phyloP scores from a whole-genome alignment of 2,113 vertebrate species.

The Sitta europaea region DNA sequence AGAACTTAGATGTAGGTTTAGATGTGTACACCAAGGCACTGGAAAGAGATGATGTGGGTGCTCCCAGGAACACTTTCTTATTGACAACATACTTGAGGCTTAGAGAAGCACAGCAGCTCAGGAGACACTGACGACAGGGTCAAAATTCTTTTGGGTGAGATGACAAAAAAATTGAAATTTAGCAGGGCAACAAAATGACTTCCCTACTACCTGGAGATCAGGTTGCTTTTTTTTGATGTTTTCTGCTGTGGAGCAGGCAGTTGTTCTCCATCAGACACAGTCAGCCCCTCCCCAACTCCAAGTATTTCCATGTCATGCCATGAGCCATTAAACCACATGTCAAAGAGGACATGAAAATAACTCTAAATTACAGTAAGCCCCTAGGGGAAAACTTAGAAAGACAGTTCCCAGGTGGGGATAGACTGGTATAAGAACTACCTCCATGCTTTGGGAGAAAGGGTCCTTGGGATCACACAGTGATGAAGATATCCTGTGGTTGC shows the following conservation, averaged over 20 bases:
- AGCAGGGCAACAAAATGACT: not conserved
- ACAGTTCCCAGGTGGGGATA: not conserved
- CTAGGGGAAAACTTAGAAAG: not conserved
- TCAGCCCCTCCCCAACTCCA: not conserved
- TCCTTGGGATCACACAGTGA: slow-evolving; percentile 95
- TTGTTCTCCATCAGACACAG: not conserved
- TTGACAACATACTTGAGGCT: not conserved
- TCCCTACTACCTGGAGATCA: not conserved
- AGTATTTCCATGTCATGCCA: not conserved
- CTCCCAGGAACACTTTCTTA: not conserved
- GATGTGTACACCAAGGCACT: not conserved
- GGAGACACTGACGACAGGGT: not conserved
- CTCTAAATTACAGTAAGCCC: not conserved
- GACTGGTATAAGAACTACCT: slow-evolving; percentile 74
- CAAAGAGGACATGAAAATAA: not conserved
- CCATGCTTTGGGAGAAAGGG: slow-evolving; percentile 89
- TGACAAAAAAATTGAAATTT: not conserved
- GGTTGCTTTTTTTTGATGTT: not conserved
- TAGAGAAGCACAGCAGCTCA: not conserved
- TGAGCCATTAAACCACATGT: not conserved
- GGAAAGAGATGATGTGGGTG: rapidly evolving
- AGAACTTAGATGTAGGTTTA: not conserved
- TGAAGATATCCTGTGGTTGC: slow-evolving; percentile 95
- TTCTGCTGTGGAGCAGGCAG: not conserved
- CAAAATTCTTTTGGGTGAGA: not conserved